Evolutionary conservation across 1,140 invertebrate genomes (phyloP).

Genomic region (Telenomus remus): DNA sequence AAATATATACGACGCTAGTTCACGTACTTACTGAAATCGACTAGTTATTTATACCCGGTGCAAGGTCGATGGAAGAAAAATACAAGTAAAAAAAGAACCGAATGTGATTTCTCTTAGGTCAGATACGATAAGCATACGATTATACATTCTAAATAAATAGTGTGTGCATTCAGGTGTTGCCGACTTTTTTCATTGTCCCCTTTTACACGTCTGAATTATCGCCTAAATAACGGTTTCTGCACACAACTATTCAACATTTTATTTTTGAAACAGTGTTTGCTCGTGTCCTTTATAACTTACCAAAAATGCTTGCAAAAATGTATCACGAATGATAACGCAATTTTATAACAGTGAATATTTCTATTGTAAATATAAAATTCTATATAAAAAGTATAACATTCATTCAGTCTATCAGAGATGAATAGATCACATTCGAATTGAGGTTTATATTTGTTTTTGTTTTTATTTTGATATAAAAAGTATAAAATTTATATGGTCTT

Average conservation of each 20-base stretch:
- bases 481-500: no score
- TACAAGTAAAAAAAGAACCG: conserved; percentile 60
- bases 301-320: no score
- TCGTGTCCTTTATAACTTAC: no score
- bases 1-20: conserved; percentile 66
- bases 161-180: conserved; percentile 61
- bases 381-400: no score
- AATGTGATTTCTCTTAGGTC: conserved; percentile 73
- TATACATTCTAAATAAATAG: conserved; percentile 75
- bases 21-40: conserved; percentile 67
- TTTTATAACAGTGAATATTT: no score
- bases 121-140: conserved; percentile 72
- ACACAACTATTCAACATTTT: background rate
- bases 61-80: conserved; percentile 65
- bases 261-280: no score
- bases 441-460: no score
- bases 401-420: no score
- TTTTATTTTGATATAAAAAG: no score
- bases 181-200: conserved; percentile 29
- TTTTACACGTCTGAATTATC: background rate
- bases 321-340: no score
- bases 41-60: conserved; percentile 68
- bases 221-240: background rate
- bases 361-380: no score
- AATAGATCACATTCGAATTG: no score